These are phyloP conservation scores for Lethocerus indicus DNA, from an alignment of 1,140 invertebrate genomes.

Conservation along the genomic window DNA sequence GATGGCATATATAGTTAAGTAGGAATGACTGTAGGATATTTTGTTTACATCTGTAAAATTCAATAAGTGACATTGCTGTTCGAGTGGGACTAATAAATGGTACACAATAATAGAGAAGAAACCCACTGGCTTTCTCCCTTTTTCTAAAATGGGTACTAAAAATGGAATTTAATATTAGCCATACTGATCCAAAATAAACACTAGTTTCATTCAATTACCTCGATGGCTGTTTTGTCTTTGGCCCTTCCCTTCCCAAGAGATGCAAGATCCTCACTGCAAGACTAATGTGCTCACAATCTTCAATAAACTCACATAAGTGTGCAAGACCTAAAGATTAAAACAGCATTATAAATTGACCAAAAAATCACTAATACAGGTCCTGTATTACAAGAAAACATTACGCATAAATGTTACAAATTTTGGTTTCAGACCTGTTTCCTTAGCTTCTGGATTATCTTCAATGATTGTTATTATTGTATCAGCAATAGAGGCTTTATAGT, in stretches of 20 bases:
- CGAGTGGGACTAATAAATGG: too few relatives aligned
- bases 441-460: slow-evolving; percentile 89
- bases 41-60: too few relatives aligned
- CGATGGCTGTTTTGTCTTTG: slow-evolving; percentile 82
- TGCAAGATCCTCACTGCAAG: slow-evolving; percentile 94
- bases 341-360: not conserved
- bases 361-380: not conserved
- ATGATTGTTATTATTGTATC: slow-evolving; percentile 97
- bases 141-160: too few relatives aligned
- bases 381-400: not conserved
- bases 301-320: slow-evolving; percentile 98
- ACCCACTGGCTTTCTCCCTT: too few relatives aligned
- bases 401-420: not conserved
- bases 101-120: too few relatives aligned
- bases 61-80: too few relatives aligned
- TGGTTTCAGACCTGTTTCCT: slow-evolving; percentile 57
- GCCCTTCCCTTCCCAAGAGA: slow-evolving; percentile 92
- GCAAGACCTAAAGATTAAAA: slow-evolving; percentile 44
- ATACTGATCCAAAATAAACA: too few relatives aligned
- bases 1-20: too few relatives aligned
- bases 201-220: slow-evolving; percentile 32
- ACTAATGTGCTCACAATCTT: slow-evolving; percentile 96
- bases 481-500: slow-evolving; percentile 97
- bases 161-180: too few relatives aligned
- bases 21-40: too few relatives aligned